A percentile compares a stretch with the other conserved stretches of the same genome.
These are phyloP conservation scores for Thamnophis elegans DNA, from an alignment of 2,797 vertebrate species.

Conservation along the genomic window DNA sequence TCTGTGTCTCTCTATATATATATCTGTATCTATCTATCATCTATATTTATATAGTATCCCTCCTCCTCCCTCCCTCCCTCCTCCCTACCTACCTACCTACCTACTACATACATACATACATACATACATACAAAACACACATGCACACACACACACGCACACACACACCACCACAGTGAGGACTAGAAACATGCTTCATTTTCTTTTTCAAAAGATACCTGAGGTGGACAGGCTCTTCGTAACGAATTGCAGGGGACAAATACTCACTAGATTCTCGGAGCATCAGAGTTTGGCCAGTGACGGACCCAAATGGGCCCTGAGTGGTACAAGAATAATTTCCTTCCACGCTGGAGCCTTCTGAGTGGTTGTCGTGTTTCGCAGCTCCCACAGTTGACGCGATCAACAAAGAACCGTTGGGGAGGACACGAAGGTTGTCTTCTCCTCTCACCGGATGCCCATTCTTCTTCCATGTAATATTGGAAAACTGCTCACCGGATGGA, in stretches of 20 bases:
- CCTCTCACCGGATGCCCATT: conserved; percentile 75
- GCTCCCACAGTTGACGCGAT: conserved; percentile 60
- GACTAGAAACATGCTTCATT: not conserved
- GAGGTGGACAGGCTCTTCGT: not conserved
- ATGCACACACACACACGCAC: too few relatives aligned
- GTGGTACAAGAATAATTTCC: conserved; percentile 88
- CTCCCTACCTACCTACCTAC: too few relatives aligned
- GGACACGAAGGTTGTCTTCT: conserved; percentile 69
- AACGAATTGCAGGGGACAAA: not conserved
- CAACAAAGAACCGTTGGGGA: conserved; percentile 85
- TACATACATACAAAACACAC: too few relatives aligned
- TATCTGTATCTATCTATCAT: too few relatives aligned
- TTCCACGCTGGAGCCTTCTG: conserved; percentile 63
- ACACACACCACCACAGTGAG: too few relatives aligned
- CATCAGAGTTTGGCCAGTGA: conserved; percentile 85
- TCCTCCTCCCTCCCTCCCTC: too few relatives aligned
- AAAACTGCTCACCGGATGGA: conserved; percentile 59
- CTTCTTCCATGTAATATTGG: conserved; percentile 87
- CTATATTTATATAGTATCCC: too few relatives aligned
- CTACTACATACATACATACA: too few relatives aligned
- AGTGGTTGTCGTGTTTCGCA: conserved; percentile 58
- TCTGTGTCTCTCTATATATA: too few relatives aligned
- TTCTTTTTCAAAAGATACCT: not conserved
- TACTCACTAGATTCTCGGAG: conserved; percentile 88
- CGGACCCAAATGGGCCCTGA: conserved; percentile 78